Conservation (phyloP, 2,797 vertebrate species). For the Synaphobranchus kaupii region DNA sequence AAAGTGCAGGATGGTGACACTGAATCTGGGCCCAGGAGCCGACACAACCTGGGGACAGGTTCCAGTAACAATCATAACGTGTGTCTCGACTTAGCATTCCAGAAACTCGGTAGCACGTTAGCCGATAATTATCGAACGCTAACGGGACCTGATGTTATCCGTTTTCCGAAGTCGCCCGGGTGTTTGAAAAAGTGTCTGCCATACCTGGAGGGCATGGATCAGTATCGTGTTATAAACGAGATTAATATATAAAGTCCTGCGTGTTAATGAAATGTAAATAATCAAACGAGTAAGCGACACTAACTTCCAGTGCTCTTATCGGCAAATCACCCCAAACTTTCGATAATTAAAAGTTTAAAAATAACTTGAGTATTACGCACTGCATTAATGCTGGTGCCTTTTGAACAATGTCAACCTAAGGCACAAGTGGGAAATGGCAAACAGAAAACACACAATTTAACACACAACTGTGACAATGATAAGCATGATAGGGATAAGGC, state of each 20-base stretch:
- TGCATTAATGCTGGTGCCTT: constrained; percentile 26
- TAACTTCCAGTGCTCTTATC: constrained; percentile 66
- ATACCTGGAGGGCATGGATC: constrained; percentile 78
- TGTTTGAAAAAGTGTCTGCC: constrained; percentile 77
- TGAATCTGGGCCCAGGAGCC: constrained; percentile 44
- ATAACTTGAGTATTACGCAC: constrained; percentile 52
- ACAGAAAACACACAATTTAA: constrained; percentile 39
- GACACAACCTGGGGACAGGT: constrained; percentile 48
- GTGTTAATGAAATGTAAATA: constrained; percentile 78
- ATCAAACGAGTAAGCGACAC: constrained; percentile 71
- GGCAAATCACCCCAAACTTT: constrained; percentile 50
- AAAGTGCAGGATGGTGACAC: neutral
- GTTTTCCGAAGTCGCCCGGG: constrained; percentile 78
- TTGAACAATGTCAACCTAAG: constrained; percentile 38
- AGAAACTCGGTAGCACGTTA: constrained; percentile 70
- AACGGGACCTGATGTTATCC: constrained; percentile 81
- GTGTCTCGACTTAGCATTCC: constrained; percentile 63
- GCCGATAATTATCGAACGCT: constrained; percentile 80
- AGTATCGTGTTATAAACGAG: constrained; percentile 77
- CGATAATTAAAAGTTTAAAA: constrained; percentile 61
- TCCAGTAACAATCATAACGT: constrained; percentile 72
- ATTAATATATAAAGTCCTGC: constrained; percentile 64
- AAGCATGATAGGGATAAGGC: constrained; percentile 33
- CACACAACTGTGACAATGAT: constrained; percentile 36
- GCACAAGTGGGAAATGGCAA: neutral